Evolutionary conservation across 2,888 invertebrate species (phyloP).

Genomic region (Agrilus biguttatus): DNA sequence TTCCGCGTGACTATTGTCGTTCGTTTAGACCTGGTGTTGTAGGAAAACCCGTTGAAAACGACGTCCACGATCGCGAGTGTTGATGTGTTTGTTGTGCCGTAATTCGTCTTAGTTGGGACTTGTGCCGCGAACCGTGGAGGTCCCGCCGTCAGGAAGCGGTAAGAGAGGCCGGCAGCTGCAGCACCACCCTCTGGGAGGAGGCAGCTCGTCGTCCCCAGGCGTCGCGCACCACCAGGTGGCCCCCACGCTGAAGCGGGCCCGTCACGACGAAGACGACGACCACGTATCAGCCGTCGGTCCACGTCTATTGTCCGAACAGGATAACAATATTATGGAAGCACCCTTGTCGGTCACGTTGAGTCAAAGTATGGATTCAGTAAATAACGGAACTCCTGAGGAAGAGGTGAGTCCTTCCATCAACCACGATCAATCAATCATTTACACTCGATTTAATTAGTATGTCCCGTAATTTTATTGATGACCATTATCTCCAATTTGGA

Average conservation of each 20-base stretch:
- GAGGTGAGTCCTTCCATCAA: slow-evolving; percentile 55
- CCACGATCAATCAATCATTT: no score
- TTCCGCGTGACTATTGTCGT: slow-evolving; percentile 7
- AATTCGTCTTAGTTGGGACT: slow-evolving; percentile 7
- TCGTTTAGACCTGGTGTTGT: slow-evolving; percentile 5
- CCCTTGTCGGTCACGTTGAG: slow-evolving; percentile 66
- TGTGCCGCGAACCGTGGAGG: slow-evolving; percentile 31
- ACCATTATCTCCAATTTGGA: no score
- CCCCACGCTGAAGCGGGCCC: slow-evolving; percentile 30
- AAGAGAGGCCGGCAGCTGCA: slow-evolving; percentile 28
- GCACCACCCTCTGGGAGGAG: slow-evolving; percentile 27
- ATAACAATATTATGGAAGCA: slow-evolving; percentile 44
- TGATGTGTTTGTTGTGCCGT: slow-evolving; percentile 11
- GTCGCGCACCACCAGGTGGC: slow-evolving; percentile 20
- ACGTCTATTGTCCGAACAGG: slow-evolving; percentile 28
- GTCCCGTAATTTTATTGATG: no score
- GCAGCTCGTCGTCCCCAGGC: slow-evolving; percentile 28
- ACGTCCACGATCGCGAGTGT: slow-evolving; percentile 8
- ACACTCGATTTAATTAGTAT: no score
- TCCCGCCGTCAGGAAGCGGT: slow-evolving; percentile 28
- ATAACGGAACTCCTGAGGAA: slow-evolving; percentile 90
- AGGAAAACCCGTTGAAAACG: slow-evolving; percentile 7
- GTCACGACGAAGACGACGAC: slow-evolving; percentile 31
- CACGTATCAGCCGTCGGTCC: slow-evolving; percentile 22
- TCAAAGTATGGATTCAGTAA: slow-evolving; percentile 96